Percentiles rank a stretch among this genome's conserved stretches.
Evolutionary conservation across 2,113 vertebrate species (phyloP).

Genomic region (Lasiurus borealis): DNA sequence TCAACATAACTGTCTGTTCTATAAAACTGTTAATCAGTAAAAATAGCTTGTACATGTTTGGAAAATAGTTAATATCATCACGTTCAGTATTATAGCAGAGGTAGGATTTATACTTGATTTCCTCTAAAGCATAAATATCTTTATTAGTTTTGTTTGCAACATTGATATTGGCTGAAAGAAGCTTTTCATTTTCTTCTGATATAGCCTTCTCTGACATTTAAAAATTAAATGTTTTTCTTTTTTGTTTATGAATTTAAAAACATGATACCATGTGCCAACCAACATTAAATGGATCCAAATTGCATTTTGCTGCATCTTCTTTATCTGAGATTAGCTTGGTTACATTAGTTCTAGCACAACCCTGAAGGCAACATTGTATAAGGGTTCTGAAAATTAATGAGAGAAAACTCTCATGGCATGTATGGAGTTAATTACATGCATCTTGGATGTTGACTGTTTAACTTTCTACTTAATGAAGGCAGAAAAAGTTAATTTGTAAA

Average conservation of each 20-base stretch:
- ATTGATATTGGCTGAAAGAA: neutral
- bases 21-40: conserved; percentile 41
- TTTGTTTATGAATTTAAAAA: conserved; percentile 46
- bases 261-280: neutral
- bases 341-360: neutral
- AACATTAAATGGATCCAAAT: neutral
- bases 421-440: neutral
- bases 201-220: neutral
- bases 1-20: neutral
- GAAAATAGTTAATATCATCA: neutral
- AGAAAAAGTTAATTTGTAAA: conserved; percentile 43
- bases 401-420: neutral
- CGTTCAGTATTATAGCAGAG: neutral
- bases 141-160: conserved; percentile 37
- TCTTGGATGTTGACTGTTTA: neutral
- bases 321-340: neutral
- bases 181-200: conserved; percentile 3
- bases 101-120: conserved; percentile 9
- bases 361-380: neutral
- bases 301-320: neutral
- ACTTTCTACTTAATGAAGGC: conserved; percentile 34
- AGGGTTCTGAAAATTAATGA: conserved; percentile 40
- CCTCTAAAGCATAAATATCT: conserved; percentile 42
- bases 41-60: conserved; percentile 1
- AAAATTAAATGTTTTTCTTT: neutral